Evolutionary conservation across 1,140 invertebrate species (phyloP), one percentile per base, ranked within the genome.

Genomic region (Probaryconus sp.): DNA sequence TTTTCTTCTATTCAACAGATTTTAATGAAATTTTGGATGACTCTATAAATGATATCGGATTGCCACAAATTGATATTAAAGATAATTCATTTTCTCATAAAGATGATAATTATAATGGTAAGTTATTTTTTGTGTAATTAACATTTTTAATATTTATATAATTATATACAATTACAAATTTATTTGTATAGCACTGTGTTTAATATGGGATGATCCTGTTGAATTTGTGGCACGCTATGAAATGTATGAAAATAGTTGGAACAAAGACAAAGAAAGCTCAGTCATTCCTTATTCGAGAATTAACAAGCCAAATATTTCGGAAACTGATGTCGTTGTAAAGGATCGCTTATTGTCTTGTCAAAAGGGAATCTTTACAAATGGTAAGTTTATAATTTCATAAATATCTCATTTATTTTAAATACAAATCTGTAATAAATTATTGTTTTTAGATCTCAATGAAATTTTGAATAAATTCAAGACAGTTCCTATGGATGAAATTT

Each of bases 101-200:
- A 9, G 51, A 67, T 40, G 18, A 56, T 30, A 28, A 50, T 28
- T 53, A n/a, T 13, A 51, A 26, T 67, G 48, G 48, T 53, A 53
- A 63, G 37, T 24, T 7, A 24, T 24, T 7, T 24, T 24, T 3
- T 24, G 3, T 24, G 21, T 24, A 24, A 24, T 24, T 45, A 11
- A 13, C 16, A 18, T 0, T 30, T 18, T 30, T 10, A 1, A 13
- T 4, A 30, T 48, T 9, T 16, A 1, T n/a, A 16, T 14, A 26
- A 28, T 45, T 28, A 1, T 45, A 28, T 18, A 20, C 9, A 6
- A 24, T 3, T 7, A 11, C 3, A 11, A 24, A 21, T 11, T 10
- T 24, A 42, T 2, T 51, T n/a, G n/a, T 51, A 9, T 10, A 51
- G 48, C 4, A 14, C 31, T 56, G 1, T 16, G 43, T 14, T 16